Evolutionary conservation across 2,113 vertebrate species (phyloP), one percentile per base, ranked within the genome.

Genomic region (Manacus vitellinus): DNA sequence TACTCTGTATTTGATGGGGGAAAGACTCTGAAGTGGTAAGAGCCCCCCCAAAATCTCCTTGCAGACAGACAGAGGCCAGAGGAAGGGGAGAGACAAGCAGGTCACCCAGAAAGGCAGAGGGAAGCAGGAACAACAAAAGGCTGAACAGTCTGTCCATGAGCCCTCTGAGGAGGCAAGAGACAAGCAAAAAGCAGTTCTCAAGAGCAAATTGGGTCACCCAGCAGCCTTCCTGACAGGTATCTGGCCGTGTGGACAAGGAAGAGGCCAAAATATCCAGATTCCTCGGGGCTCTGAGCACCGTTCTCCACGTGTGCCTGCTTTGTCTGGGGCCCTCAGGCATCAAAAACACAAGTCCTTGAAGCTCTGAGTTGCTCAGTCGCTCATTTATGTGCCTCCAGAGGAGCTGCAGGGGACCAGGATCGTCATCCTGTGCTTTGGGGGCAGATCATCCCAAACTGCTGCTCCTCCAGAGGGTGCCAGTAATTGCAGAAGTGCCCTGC

Each of bases 111-210:
- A 70, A 44, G 25, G 55, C 44, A 41, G 73, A 46, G 61, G 14
- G 51, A 33, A 27, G 19, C 37, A 39, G 52, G 77, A 81, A 41
- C 19, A 55, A 6, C 14, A 46, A 37, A 20, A 37, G n/a, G 24
- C 51, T 58, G 25, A 61, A 19, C 25, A 14, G 17, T 5, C 30
- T 54, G 35, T 30, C 3, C 7, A 0, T 0, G 7, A 87, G 5
- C 51, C 31, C 44, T 61, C 5, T 0, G 73, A 35, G 28, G 52
- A 49, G 16, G 8, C 65, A 21, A 27, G 81, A 66, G 14, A 47
- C 55, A 46, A 39, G 20, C 20, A n/a, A 37, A 19, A 0, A 28
- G 4, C 25, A 8, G 47, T 77, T 27, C 27, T 62, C 27, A 31
- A 44, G 14, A 55, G 19, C 41, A 41, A 56, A 41, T 0, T 24